Percentiles rank a stretch among this genome's conserved stretches.
These are phyloP conservation scores for Amyelois transitella DNA, from an alignment of 1,140 invertebrate genomes.

Conservation along the genomic window DNA sequence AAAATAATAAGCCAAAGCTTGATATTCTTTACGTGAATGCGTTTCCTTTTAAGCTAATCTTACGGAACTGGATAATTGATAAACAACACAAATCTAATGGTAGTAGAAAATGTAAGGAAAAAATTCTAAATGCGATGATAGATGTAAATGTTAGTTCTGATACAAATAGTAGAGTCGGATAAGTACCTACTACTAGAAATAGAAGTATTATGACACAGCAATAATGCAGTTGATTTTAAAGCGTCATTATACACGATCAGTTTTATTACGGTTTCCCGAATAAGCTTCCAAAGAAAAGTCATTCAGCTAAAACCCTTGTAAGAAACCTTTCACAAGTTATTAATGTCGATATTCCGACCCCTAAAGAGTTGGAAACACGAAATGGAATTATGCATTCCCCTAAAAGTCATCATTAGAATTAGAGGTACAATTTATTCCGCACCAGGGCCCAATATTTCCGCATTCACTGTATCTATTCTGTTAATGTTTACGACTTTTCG, in stretches of 20 bases:
- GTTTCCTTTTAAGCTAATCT: too few relatives aligned
- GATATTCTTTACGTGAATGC: too few relatives aligned
- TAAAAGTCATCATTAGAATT: conserved; percentile 63
- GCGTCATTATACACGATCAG: not conserved
- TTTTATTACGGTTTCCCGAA: not conserved
- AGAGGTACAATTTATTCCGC: conserved; percentile 56
- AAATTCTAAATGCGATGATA: too few relatives aligned
- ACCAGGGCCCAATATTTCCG: conserved; percentile 35
- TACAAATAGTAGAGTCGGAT: too few relatives aligned
- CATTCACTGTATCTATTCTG: conserved; percentile 19
- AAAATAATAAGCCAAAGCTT: too few relatives aligned
- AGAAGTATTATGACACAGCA: too few relatives aligned
- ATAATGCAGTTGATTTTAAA: not conserved
- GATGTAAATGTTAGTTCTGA: too few relatives aligned
- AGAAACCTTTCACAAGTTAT: conserved; percentile 66
- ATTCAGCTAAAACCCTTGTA: conserved; percentile 41
- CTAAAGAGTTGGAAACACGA: conserved; percentile 67
- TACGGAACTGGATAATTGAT: too few relatives aligned
- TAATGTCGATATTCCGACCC: conserved; percentile 58
- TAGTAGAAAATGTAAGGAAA: too few relatives aligned
- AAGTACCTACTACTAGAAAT: too few relatives aligned
- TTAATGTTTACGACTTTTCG: not conserved
- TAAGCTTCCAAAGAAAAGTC: conserved; percentile 18
- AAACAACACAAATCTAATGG: too few relatives aligned
- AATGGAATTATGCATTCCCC: conserved; percentile 68